Evolutionary conservation across 2,888 invertebrate species (phyloP).

Genomic region (Drosophila histrio): DNA sequence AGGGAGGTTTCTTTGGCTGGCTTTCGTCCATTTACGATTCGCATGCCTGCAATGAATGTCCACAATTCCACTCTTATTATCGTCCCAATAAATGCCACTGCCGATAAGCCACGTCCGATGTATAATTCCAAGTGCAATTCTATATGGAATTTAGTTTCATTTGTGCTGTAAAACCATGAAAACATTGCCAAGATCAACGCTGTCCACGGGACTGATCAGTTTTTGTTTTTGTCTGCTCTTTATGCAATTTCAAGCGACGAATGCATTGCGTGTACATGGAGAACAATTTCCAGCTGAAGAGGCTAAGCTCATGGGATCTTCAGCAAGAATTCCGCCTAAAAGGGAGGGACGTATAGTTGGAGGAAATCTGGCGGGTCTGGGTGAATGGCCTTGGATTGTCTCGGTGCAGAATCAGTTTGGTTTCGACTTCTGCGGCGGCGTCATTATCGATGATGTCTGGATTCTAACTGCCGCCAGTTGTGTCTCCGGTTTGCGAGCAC

Average conservation of each 20-base stretch:
- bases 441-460: constrained; percentile 63
- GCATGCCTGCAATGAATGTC: constrained; percentile 10
- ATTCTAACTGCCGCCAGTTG: constrained; percentile 81
- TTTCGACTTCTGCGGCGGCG: constrained; percentile 74
- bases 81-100: constrained; percentile 41
- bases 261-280: constrained; percentile 52
- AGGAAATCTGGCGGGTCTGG: constrained; percentile 45
- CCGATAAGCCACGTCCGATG: constrained; percentile 58
- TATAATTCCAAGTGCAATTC: constrained; percentile 44
- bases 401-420: constrained; percentile 69
- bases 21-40: neutral
- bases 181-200: constrained; percentile 30
- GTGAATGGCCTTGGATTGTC: constrained; percentile 75
- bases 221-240: constrained; percentile 14
- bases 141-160: constrained; percentile 54
- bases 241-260: neutral
- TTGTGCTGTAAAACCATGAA: constrained; percentile 51
- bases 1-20: neutral
- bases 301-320: neutral
- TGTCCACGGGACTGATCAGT: constrained; percentile 5
- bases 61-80: constrained; percentile 34
- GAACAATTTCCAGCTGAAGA: constrained; percentile 44
- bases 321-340: neutral
- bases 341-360: constrained; percentile 61
- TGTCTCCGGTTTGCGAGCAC: constrained; percentile 55